Base-by-base conservation (phyloP, 2,888 invertebrate genomes). In the Drosophila falleni region DNA sequence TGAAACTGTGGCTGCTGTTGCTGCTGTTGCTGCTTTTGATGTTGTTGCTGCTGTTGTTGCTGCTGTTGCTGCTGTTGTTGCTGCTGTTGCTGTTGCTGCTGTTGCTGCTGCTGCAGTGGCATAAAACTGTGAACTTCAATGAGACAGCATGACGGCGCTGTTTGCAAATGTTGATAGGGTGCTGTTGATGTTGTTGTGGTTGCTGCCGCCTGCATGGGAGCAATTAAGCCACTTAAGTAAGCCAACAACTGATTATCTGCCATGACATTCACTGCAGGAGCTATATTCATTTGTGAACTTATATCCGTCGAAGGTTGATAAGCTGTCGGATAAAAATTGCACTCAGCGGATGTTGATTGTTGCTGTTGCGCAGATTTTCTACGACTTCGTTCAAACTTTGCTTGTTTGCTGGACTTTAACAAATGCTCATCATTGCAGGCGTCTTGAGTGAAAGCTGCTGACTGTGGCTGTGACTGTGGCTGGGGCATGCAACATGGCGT, bases 201-300 rank as follows among this genome's bases (percentile, higher is more conserved):
- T 23, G 35, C 35, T 26, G 35, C 1, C 19, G 13, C 9, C 8
- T 50, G 50, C 19, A 35, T 50, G 33, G 54, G 42, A 42, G 42
- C 41, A 16, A 76, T 19, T 33, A 66, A 16, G 46, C 41, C 41
- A 41, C 64, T 69, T 10, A 80, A 5, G 11, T 46, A 72, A 5
- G 31, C 13, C 19, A 56, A 23, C n/a, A 42, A 15, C 15, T 76
- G 71, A 5, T 62, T 41, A 33, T 37, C 31, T 3, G 58, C 56
- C 35, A 41, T 4, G 5, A 23, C 33, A 44, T n/a, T 55, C 11
- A 35, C 6, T 15, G 31, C 11, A 19, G 44, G 33, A n/a, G 33
- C 5, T 47, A 15, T 11, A 44, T 33, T 33, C 23, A 33, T 11
- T 10, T 55, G 33, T 0, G 31, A 19, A 3, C 19, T 8, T 16